Conservation (phyloP, 2,797 vertebrate genomes). For the Avahi laniger region DNA sequence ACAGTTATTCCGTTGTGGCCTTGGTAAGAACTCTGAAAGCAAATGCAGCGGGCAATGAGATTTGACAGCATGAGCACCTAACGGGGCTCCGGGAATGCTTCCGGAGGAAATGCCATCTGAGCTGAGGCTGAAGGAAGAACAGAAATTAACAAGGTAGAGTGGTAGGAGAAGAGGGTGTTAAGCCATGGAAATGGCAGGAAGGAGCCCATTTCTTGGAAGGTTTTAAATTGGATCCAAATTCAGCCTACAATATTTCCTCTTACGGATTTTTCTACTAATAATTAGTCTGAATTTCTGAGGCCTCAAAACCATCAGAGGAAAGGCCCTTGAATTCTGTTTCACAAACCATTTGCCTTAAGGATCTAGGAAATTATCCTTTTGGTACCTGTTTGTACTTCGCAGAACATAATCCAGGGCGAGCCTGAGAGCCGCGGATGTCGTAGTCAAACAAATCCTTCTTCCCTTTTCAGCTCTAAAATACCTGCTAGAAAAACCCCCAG, state of each 20-base stretch:
- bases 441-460: not conserved
- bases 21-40: not conserved
- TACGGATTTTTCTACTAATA: constrained; percentile 35
- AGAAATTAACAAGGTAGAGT: not conserved
- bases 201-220: not conserved
- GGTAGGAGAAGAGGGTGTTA: not conserved
- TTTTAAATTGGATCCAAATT: not conserved
- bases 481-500: not conserved
- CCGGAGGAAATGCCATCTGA: not conserved
- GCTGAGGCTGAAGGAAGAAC: not conserved
- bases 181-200: not conserved
- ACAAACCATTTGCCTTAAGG: constrained; percentile 24
- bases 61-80: not conserved
- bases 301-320: not conserved
- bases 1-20: not conserved
- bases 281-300: constrained; percentile 37
- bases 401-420: not conserved
- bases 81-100: not conserved
- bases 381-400: not conserved
- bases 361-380: not conserved
- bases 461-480: not conserved
- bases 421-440: not conserved
- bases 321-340: constrained; percentile 2
- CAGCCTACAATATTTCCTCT: not conserved
- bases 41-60: not conserved